Base-by-base conservation (phyloP, 2,113 vertebrate species). In the Albula goreensis region DNA sequence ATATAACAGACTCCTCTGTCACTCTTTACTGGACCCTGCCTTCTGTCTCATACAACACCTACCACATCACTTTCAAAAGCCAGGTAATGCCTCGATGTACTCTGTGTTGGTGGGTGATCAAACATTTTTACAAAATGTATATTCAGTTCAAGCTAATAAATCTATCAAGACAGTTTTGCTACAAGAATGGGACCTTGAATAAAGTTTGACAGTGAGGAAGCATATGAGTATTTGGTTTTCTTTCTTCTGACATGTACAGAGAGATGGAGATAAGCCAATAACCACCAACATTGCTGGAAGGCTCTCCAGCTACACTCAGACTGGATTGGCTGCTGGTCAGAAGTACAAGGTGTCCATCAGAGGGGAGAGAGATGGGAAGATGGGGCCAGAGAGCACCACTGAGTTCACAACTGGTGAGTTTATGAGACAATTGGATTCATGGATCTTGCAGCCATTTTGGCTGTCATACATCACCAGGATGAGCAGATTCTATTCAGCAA, bases 251-350 rank as follows among this genome's bases (percentile, higher is more conserved):
- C 17, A 57, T 6, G 13, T 25, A 83, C 93, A 96, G 31, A 41
- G 31, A 41, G 31, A 96, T 57, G 85, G 85, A 0, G 92, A 93
- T 77, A 41, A 41, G 1, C 31, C 31, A 41, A 41, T 41, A 41
- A 41, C 31, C 31, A 41, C 31, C 31, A 41, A 41, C 31, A 41
- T 41, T 41, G 31, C 31, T 41, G 94, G 96, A 48, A n/a, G 87
- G 8, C 83, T 90, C 52, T 93, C 79, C 83, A 82, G 80, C 78
- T 96, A 92, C 90, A 93, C 90, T 8, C 96, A 96, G 90, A 92
- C 82, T 0, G 96, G 96, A 0, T 90, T 97, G 87, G 95, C 93
- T 0, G 89, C 95, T 0, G 96, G 95, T 8, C 94, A 96, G 90
- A 89, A 92, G 70, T 96, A 96, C 90, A 91, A 25, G 0, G 93